These are phyloP conservation scores for Eospalax fontanierii DNA, from an alignment of 2,797 vertebrate genomes.

Conservation along the genomic window DNA sequence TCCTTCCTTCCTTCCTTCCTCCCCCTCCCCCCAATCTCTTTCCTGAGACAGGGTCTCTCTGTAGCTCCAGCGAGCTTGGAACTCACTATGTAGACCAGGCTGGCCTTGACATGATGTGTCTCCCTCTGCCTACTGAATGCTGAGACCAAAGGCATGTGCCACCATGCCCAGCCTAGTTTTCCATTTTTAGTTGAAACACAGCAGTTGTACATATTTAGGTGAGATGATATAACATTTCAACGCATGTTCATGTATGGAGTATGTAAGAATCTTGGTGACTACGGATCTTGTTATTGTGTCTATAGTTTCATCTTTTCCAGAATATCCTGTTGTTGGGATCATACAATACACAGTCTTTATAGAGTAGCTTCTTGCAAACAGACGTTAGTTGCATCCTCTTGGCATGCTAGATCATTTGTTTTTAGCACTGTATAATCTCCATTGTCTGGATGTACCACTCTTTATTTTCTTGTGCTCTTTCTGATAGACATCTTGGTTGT, in stretches of 20 bases:
- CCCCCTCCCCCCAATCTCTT: no score
- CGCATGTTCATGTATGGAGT: background rate
- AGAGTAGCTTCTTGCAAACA: background rate
- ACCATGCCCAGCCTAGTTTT: background rate
- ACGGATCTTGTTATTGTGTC: background rate
- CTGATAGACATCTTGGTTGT: background rate
- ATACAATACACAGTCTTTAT: background rate
- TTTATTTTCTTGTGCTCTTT: background rate
- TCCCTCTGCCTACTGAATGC: no score
- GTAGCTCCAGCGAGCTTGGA: no score
- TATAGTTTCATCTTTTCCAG: background rate
- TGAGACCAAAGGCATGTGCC: no score
- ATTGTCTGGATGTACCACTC: conserved; percentile 6
- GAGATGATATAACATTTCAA: background rate
- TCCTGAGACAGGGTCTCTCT: no score
- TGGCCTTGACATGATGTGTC: no score
- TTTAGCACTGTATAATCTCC: background rate
- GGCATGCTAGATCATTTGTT: background rate
- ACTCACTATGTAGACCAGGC: no score
- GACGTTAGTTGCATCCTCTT: no score
- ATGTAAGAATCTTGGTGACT: background rate
- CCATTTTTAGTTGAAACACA: background rate
- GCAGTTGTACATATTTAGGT: background rate
- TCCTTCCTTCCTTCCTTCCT: no score
- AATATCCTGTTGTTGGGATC: background rate